phyloP scores from a whole-genome alignment of 2,797 vertebrate species.

The Setipinna tenuifilis region DNA sequence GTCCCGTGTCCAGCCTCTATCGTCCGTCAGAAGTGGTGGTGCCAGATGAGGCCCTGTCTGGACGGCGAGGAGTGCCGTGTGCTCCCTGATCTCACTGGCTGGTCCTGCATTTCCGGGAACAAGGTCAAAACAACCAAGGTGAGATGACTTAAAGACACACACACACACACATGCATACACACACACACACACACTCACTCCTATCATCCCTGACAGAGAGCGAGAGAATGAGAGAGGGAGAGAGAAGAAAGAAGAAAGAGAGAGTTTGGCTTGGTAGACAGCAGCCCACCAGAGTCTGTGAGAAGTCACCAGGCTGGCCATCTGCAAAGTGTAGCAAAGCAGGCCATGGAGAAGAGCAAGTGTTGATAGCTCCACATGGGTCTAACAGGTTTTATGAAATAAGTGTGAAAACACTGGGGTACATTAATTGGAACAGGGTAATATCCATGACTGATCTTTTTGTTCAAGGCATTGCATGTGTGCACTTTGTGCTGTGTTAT shows the following conservation, averaged over 20 bases:
- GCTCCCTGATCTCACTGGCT: conserved; percentile 76
- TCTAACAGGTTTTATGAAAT: neutral
- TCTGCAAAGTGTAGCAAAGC: neutral
- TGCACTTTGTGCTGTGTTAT: neutral
- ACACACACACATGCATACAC: too few relatives aligned
- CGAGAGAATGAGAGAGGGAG: too few relatives aligned
- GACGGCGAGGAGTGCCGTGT: conserved; percentile 74
- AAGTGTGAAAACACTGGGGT: neutral
- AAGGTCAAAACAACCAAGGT: conserved; percentile 82
- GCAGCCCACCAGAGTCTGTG: too few relatives aligned
- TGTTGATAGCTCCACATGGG: neutral
- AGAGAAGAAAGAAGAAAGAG: too few relatives aligned
- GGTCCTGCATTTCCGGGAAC: conserved; percentile 78
- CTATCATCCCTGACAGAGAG: too few relatives aligned
- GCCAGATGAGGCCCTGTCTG: conserved; percentile 78
- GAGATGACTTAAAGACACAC: conserved; percentile 28
- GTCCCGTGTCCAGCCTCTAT: conserved; percentile 44
- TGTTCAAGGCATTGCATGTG: neutral
- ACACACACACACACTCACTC: too few relatives aligned
- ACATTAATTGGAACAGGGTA: neutral
- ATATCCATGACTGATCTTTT: neutral
- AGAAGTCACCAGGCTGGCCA: neutral
- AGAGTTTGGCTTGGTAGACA: too few relatives aligned
- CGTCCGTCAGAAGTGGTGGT: conserved; percentile 79
- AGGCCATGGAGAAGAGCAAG: neutral